Base-by-base conservation (phyloP, 2,888 invertebrate genomes). In the Tetheella fluctuosa region DNA sequence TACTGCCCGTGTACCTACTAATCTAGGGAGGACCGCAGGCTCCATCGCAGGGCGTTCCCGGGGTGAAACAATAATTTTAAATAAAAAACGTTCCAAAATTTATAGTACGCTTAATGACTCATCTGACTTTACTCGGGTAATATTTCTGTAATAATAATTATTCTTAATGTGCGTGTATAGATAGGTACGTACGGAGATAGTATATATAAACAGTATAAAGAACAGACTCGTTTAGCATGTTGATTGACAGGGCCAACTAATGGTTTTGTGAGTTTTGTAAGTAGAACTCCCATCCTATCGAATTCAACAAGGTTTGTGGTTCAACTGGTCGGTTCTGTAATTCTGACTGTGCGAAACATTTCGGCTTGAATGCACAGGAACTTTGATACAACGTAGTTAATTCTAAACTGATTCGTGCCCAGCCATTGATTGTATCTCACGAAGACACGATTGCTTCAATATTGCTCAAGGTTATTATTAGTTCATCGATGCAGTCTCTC, bases 1-100 rank as follows among this genome's bases (percentile, higher is more conserved):
- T 55, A 55, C 55, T 20, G 23, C 55, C 37, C 34, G 17, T 37
- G 34, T 54, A 34, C 30, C n/a, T n/a, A 25, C 25, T 55, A 55
- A 55, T 55, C 55, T 23, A 55, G 55, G 37, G 15, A 23, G 23
- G 28, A 34, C 53, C 53, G n/a, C 23, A 53, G 48, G 48, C 34
- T 34, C 17, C 37, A 37, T 23, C 13, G 55, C 34, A 13, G 37
- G 23, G 55, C 23, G 55, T 34, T 34, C 12, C 20, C 20, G 48
- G 34, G 30, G 13, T 20, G 34, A 30, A n/a, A 55, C 55, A 55
- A 34, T 34, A 34, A 20, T 55, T 55, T 37, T n/a, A 23, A 55
- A 55, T 55, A 54, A 10, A 30, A 30, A 30, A 20, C 30, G 5
- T 20, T 15, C 12, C 12, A 20, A 30, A 17, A 25, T 28, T 28